A percentile compares a stretch with the other conserved stretches of the same genome.
Evolutionary conservation across 2,797 vertebrate species (phyloP).

Genomic region (Florisuga fusca): DNA sequence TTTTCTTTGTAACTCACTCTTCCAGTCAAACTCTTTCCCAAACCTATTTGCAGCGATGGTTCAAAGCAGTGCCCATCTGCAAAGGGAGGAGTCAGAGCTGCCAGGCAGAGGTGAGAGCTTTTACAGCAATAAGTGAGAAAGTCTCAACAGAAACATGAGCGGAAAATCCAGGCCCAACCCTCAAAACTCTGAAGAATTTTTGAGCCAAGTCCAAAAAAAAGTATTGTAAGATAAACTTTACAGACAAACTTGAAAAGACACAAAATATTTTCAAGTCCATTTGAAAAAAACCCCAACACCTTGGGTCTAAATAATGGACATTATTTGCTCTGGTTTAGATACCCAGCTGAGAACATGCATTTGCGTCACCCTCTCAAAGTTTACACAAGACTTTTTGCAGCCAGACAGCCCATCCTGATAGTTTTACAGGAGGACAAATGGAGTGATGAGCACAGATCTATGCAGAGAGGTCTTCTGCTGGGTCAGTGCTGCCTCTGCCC

Average conservation of each 20-base stretch:
- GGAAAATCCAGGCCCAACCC: constrained; percentile 33
- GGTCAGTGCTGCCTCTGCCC: background rate
- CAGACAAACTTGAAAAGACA: background rate
- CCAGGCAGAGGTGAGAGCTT: background rate
- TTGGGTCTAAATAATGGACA: background rate
- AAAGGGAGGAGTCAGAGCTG: background rate
- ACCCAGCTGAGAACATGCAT: background rate
- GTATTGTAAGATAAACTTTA: background rate
- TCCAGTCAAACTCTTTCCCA: background rate
- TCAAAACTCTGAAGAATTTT: constrained; percentile 41
- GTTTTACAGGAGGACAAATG: background rate
- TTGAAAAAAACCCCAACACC: background rate
- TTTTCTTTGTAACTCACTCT: constrained; percentile 21
- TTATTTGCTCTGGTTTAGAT: background rate
- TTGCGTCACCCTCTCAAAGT: background rate
- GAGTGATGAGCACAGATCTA: background rate
- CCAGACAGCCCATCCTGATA: background rate
- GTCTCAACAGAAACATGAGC: background rate
- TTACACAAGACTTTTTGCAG: background rate
- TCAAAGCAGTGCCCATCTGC: background rate
- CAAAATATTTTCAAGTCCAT: background rate
- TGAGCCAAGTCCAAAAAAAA: constrained; percentile 5
- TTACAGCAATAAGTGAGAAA: background rate
- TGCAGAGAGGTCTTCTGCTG: background rate
- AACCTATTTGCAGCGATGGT: background rate